phyloP scores from a whole-genome alignment of 1,140 invertebrate genomes.

The Dreissena rostriformis region DNA sequence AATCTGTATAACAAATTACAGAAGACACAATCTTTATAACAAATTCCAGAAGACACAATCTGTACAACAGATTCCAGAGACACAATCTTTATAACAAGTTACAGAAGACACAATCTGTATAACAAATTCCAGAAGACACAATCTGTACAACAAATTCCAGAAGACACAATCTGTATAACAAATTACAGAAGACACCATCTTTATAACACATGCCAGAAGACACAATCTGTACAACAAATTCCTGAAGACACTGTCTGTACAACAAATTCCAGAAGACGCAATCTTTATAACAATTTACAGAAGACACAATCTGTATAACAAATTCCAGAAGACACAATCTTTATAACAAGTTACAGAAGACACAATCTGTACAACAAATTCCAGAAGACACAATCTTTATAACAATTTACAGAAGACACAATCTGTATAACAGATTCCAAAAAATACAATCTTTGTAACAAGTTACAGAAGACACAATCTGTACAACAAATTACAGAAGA shows the following conservation, averaged over 20 bases:
- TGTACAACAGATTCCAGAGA: no score
- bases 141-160: constrained; percentile 81
- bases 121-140: constrained; percentile 67
- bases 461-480: no score
- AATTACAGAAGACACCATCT: no score
- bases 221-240: constrained; percentile 82
- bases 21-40: constrained; percentile 82
- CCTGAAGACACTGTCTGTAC: constrained; percentile 78
- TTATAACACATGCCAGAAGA: constrained; percentile 65
- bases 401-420: no score
- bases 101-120: constrained; percentile 82
- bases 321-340: constrained; percentile 1
- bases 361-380: constrained; percentile 83
- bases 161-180: no score
- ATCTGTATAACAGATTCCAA: constrained; percentile 81
- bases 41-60: constrained; percentile 1
- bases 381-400: background rate
- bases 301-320: constrained; percentile 84
- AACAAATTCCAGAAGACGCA: constrained; percentile 13
- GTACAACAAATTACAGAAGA: constrained; percentile 66
- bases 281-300: no score
- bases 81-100: constrained; percentile 83
- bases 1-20: constrained; percentile 81
- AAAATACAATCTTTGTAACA: no score
- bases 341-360: no score